Evolutionary conservation across 35 echinoderm and acorn worm species (phyloP), one percentile per base, ranked within the genome.

Genomic region (Apostichopus japonicus): DNA sequence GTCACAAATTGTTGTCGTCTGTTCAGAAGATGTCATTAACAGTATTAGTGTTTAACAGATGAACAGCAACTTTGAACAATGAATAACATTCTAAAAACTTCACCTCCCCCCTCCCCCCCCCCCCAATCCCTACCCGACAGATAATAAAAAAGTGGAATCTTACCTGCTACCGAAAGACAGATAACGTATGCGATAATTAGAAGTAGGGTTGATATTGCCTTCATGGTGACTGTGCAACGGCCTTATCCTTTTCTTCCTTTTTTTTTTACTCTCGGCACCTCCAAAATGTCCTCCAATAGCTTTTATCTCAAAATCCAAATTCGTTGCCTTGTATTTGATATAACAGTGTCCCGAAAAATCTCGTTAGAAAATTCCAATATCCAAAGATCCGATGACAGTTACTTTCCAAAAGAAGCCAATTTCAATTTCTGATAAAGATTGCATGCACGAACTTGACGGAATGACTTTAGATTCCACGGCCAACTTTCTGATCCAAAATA

Each of bases 91-190:
- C 27, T 33, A 33, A 4, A 44, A 44, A 3, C 33, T 4, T 44
- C 33, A 4, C 77, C 77, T 1, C 11, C 22, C 23, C 8, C 8
- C 76, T 78, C 76, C 24, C 77, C 19, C n/a, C 23, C 17, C 10
- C 9, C 5, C 25, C 44, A 0, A 44, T 44, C 33, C 33, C 33
- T 4, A 3, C 33, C 33, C 33, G 33, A 3, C 33, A 44, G 33
- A 44, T 44, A 44, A 44, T 23, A 79, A 79, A 79, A 51, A 79
- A 22, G 13, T 1, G 4, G 10, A 83, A 54, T 54, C 79, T 83
- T 25, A 83, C 79, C 79, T 56, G 79, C 79, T 83, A 83, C 79
- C 4, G 79, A 83, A 83, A 83, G 79, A 83, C 79, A 83, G 55
- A 83, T 53, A 52, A 83, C 79, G 55, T 83, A 83, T 33, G 79